Evolutionary conservation across 1,140 invertebrate species (phyloP), one percentile per base, ranked within the genome.

Genomic region (Caenorhabditis brenneri): DNA sequence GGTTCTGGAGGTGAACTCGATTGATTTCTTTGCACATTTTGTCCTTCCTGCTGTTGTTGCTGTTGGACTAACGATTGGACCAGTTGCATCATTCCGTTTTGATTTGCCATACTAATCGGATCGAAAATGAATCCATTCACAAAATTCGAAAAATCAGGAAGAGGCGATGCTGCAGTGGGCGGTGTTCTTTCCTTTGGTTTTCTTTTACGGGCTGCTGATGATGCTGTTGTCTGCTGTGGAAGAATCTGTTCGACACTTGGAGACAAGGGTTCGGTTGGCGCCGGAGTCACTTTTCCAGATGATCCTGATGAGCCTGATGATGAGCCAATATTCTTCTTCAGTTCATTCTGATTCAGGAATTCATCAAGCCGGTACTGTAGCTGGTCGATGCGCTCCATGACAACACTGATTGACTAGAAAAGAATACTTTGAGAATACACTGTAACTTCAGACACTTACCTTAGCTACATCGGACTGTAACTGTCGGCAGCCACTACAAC

Each of bases 131-230:
- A 36, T 36, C 58, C 58, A 7, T 81, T 81, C 3, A 81, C 39
- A n/a, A 58, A 93, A 93, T 79, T 91, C 4, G 65, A 42, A 95
- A 95, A 99, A 80, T 99, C 99, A 92, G 98, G 97, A 88, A 99
- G 99, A 90, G 98, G 98, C 39, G 97, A 99, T 90, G 97, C 98
- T 69, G 93, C 95, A 87, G 97, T 99, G 92, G 98, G 99, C 91
- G 98, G 98, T 80, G 96, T 96, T 87, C 98, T 97, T 88, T 96
- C 99, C 82, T 99, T 97, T 92, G 93, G 99, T 29, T 93, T 99
- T 60, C 99, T 99, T 92, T 98, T 99, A 91, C 65, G 33, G 9
- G 65, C 65, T 2, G 29, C 36, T 2, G 58, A 65, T 24, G 51
- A 46, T 46, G 10, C 49, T 19, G 49, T 51, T 51, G 49, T 51